phyloP scores from a whole-genome alignment of 2,113 vertebrate genomes.

The Channa maculata region DNA sequence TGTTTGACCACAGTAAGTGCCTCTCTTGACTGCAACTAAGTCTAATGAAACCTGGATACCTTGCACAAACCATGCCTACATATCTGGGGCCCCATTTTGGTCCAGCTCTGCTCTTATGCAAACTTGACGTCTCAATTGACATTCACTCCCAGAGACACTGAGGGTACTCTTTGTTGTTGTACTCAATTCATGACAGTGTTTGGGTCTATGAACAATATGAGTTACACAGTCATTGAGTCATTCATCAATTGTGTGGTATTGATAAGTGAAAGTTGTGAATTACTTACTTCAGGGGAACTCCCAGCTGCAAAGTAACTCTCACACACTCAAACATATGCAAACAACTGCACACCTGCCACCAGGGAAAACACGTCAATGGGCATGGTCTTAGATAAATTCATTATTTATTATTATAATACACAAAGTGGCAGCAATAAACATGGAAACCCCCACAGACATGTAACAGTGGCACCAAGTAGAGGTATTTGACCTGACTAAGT shows the following conservation, averaged over 20 bases:
- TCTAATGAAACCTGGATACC: conserved; percentile 26
- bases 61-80: conserved; percentile 31
- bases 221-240: conserved; percentile 13
- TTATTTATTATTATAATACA: conserved; percentile 33
- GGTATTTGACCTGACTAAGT: conserved; percentile 52
- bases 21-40: conserved; percentile 54
- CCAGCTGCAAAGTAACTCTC: conserved; percentile 15
- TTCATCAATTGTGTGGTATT: conserved; percentile 25
- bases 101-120: conserved; percentile 1
- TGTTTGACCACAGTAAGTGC: conserved; percentile 47
- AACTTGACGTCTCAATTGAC: background rate
- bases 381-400: conserved; percentile 20
- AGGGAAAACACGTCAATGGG: conserved; percentile 52
- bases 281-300: conserved; percentile 41
- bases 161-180: conserved; percentile 21
- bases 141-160: background rate
- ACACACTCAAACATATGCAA: conserved; percentile 34
- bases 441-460: background rate
- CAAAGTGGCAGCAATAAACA: conserved; percentile 16
- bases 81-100: conserved; percentile 1
- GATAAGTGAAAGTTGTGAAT: conserved; percentile 55
- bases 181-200: conserved; percentile 18
- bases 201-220: conserved; percentile 4
- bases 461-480: conserved; percentile 15
- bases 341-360: conserved; percentile 56